Percentiles rank a stretch among this genome's conserved stretches.
These are phyloP conservation scores for Eolophus roseicapilla DNA, from an alignment of 2,113 vertebrate genomes.

Conservation along the genomic window DNA sequence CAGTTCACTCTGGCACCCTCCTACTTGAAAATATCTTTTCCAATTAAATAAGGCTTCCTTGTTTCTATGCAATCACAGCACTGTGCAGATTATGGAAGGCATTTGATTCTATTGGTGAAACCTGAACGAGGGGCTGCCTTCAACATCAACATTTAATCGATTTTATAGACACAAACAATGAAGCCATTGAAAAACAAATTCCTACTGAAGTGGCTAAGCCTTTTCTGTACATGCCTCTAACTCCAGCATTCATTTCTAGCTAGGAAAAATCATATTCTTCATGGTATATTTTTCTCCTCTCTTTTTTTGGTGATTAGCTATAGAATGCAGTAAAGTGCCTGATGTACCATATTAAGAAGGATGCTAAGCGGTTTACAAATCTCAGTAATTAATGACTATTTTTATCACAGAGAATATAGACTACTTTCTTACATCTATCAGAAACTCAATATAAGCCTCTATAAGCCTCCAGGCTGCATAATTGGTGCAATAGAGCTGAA, in stretches of 20 bases:
- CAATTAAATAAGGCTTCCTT: background rate
- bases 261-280: conserved; percentile 60
- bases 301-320: conserved; percentile 66
- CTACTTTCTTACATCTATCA: conserved; percentile 70
- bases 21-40: conserved; percentile 1
- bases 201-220: conserved; percentile 31
- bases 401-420: conserved; percentile 77
- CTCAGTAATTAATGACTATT: conserved; percentile 80
- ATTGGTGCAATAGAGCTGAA: conserved; percentile 80
- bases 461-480: conserved; percentile 76
- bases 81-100: background rate
- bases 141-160: conserved; percentile 34
- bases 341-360: conserved; percentile 62
- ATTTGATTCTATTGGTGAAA: conserved; percentile 34
- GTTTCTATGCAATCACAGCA: background rate
- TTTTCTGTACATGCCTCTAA: conserved; percentile 49
- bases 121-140: background rate
- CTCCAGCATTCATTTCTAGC: conserved; percentile 55
- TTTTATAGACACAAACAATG: conserved; percentile 47
- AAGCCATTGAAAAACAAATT: conserved; percentile 47
- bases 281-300: conserved; percentile 26
- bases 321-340: conserved; percentile 59
- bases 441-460: conserved; percentile 74
- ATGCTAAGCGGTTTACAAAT: conserved; percentile 74
- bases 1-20: background rate